Evolutionary conservation across 2,888 invertebrate species (phyloP).

Genomic region (Rotaria sp.): DNA sequence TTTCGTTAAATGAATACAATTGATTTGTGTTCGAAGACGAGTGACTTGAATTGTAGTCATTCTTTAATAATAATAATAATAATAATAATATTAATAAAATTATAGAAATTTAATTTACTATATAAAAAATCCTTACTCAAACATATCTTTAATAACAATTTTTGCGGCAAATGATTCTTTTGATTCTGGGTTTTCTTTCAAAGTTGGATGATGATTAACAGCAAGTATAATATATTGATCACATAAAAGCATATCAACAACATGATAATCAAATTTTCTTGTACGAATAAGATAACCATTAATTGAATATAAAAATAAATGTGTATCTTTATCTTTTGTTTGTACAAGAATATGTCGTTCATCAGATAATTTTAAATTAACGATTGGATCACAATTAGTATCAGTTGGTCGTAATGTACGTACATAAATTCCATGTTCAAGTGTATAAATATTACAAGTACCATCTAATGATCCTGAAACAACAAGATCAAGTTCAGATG

Average conservation of each 20-base stretch:
- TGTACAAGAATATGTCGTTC: constrained; percentile 35
- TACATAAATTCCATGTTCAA: constrained; percentile 62
- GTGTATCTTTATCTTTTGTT: not conserved
- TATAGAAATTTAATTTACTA: not conserved
- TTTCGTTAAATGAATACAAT: constrained; percentile 45
- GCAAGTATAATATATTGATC: constrained; percentile 33
- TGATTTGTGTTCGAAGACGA: constrained; percentile 32
- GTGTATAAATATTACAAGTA: constrained; percentile 63
- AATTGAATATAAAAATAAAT: constrained; percentile 33
- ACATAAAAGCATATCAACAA: constrained; percentile 34
- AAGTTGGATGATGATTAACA: not conserved
- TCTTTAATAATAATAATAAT: not conserved
- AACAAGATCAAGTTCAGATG: constrained; percentile 63
- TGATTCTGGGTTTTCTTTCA: too few relatives aligned
- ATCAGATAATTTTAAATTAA: constrained; percentile 23
- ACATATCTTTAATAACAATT: not conserved
- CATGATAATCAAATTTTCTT: constrained; percentile 17
- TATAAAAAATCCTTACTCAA: not conserved
- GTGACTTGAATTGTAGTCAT: constrained; percentile 30
- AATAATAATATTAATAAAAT: not conserved
- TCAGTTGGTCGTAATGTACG: constrained; percentile 56
- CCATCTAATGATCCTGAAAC: constrained; percentile 59
- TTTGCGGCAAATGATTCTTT: not conserved
- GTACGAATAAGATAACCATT: constrained; percentile 28
- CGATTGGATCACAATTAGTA: constrained; percentile 42